phyloP scores from a whole-genome alignment of 2,113 vertebrate species.

The Zingel zingel region DNA sequence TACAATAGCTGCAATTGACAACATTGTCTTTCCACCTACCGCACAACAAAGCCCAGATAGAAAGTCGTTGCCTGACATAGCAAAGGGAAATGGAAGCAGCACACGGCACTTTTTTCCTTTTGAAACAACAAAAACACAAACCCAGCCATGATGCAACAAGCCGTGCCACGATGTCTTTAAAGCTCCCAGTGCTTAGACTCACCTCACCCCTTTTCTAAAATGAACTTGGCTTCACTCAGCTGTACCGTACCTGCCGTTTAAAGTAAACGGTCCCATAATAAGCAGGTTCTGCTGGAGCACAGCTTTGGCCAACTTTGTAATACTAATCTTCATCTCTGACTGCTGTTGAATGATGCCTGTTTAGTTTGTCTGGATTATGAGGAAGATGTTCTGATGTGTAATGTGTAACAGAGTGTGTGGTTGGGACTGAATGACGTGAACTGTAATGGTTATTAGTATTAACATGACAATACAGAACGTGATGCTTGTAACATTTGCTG shows the following conservation, averaged over 20 bases:
- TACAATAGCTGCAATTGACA: background rate
- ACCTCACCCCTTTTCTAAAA: background rate
- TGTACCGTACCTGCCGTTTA: conserved; percentile 19
- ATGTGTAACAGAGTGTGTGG: conserved; percentile 68
- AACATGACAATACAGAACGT: conserved; percentile 80
- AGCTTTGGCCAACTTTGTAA: conserved; percentile 52
- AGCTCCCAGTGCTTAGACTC: conserved; percentile 30
- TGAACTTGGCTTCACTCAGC: conserved; percentile 39
- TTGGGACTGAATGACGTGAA: conserved; percentile 76
- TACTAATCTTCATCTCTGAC: conserved; percentile 75
- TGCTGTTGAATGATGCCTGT: conserved; percentile 73
- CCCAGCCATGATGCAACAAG: conserved; percentile 16
- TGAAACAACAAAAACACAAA: conserved; percentile 34
- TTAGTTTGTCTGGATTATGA: conserved; percentile 59
- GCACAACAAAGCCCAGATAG: conserved; percentile 50
- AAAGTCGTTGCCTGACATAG: conserved; percentile 52
- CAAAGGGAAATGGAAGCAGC: conserved; percentile 76
- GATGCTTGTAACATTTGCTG: conserved; percentile 64
- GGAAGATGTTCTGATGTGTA: conserved; percentile 62
- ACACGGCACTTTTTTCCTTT: conserved; percentile 76
- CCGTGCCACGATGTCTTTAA: conserved; percentile 34
- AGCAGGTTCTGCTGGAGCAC: conserved; percentile 52
- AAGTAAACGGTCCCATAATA: conserved; percentile 4
- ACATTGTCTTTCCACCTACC: conserved; percentile 20
- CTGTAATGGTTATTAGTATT: conserved; percentile 77